Base-by-base conservation (phyloP, 1,140 invertebrate genomes). In the Megalonaias nervosa region DNA sequence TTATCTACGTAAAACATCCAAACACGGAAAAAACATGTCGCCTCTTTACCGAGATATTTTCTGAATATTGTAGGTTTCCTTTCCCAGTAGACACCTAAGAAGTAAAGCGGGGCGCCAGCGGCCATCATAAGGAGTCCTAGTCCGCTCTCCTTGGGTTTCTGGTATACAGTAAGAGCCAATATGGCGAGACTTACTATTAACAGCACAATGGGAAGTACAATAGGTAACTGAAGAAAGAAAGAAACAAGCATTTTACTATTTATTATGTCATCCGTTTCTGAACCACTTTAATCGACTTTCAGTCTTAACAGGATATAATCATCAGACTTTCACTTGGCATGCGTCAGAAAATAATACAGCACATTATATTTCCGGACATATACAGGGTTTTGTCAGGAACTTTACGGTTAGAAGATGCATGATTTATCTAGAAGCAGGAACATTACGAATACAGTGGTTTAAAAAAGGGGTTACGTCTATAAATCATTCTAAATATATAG, bases 71-170 rank as follows among this genome's bases (percentile, higher is more conserved):
- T 86, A 0, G 96, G 96, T 86, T 96, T 95, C 38, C 93, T 92
- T 85, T 85, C 83, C 87, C 87, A 87, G 15, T 60, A 76, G 5
- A 93, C 84, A 64, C 88, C 88, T 12, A 92, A 60, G 19, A 91
- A 85, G 79, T 93, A 93, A 14, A 93, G 90, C 5, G 93, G 93
- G 31, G 93, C 81, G 48, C 93, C 93, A 23, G 91, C 83, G 2
- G 92, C 77, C n/a, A 92, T 91, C 58, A 93, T 90, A 83, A 94
- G 85, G 9, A 95, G 91, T 17, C 96, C 97, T 84, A 95, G 94
- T 9, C 94, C 92, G 56, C 97, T 95, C 89, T 96, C 95, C 71
- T 92, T 91, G 3, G 96, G 95, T 72, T 94, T 93, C 78, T 95
- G 94, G 83, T 94, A 83, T 19, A 86, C 73, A 69, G 87, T 87